A percentile compares a stretch with the other conserved stretches of the same genome.
phyloP scores from a whole-genome alignment of 2,888 invertebrate species.

The Crocallis elinguaria region DNA sequence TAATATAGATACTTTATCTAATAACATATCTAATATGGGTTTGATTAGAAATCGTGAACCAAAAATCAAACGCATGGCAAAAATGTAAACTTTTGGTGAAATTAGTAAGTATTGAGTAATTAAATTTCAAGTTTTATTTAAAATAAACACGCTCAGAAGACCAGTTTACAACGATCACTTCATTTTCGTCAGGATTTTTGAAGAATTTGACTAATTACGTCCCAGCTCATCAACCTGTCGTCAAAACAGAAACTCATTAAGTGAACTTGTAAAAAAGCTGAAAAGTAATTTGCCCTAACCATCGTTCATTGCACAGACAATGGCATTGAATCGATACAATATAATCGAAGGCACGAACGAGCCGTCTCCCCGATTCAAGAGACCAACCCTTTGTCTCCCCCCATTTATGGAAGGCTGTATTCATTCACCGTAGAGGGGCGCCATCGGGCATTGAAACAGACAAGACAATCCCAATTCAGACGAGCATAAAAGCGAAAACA shows the following conservation, averaged over 20 bases:
- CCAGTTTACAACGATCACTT: no score
- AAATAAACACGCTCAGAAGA: background rate
- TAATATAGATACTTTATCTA: no score
- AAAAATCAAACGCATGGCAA: no score
- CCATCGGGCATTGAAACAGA: slow-evolving; percentile 81
- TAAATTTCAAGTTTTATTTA: background rate
- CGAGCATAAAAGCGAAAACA: slow-evolving; percentile 83
- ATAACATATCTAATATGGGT: no score
- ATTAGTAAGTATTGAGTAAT: no score
- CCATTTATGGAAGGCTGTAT: slow-evolving; percentile 81
- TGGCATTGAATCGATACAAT: slow-evolving; percentile 81
- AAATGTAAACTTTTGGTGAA: no score
- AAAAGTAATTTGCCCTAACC: slow-evolving; percentile 84
- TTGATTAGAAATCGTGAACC: no score
- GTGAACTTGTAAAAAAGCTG: slow-evolving; percentile 57
- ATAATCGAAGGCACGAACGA: slow-evolving; percentile 81
- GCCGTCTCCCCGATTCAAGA: slow-evolving; percentile 83
- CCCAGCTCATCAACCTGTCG: slow-evolving; percentile 28
- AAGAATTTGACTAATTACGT: slow-evolving; percentile 15
- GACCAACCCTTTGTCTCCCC: slow-evolving; percentile 83
- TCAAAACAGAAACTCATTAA: slow-evolving; percentile 39
- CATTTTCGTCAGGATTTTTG: background rate
- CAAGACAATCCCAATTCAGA: slow-evolving; percentile 84
- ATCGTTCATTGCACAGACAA: slow-evolving; percentile 79
- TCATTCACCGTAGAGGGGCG: slow-evolving; percentile 82